A percentile compares a stretch with the other conserved stretches of the same genome.
Conservation (phyloP, 2,797 vertebrate genomes). For the Alca torda region DNA sequence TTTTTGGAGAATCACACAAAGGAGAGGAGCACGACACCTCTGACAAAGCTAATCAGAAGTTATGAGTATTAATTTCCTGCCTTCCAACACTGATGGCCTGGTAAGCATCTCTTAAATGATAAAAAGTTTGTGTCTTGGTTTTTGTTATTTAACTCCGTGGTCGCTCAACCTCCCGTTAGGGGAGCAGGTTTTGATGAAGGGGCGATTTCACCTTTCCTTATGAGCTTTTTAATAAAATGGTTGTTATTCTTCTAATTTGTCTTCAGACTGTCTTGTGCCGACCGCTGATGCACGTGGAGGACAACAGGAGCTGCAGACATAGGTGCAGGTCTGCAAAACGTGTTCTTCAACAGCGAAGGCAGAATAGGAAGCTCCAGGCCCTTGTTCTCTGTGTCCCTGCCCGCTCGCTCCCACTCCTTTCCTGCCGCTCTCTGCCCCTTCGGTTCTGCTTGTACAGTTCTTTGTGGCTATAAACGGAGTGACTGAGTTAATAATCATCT, state of each 20-base stretch:
- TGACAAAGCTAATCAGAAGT: neutral
- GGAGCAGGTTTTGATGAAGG: neutral
- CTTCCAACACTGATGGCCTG: neutral
- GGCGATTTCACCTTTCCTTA: conserved; percentile 6
- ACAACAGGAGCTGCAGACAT: neutral
- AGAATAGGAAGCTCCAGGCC: neutral
- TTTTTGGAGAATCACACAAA: neutral
- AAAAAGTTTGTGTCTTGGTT: neutral
- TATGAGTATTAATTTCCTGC: conserved; percentile 42
- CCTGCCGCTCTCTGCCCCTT: neutral
- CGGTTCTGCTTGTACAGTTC: neutral
- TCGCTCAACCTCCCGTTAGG: neutral
- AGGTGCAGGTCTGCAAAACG: neutral
- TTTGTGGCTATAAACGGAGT: neutral
- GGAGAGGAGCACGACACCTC: neutral
- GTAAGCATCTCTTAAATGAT: neutral
- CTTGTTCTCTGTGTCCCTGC: neutral
- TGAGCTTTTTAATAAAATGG: conserved; percentile 12
- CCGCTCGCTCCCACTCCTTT: neutral
- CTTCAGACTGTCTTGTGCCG: neutral
- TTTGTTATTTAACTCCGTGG: neutral
- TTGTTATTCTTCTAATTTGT: conserved; percentile 1
- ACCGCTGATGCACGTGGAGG: neutral
- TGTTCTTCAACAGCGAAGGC: neutral
- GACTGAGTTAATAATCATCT: conserved; percentile 20